Evolutionary conservation across 2,888 invertebrate species (phyloP), one percentile per base, ranked within the genome.

Genomic region (Hofmannophila pseudospretella): DNA sequence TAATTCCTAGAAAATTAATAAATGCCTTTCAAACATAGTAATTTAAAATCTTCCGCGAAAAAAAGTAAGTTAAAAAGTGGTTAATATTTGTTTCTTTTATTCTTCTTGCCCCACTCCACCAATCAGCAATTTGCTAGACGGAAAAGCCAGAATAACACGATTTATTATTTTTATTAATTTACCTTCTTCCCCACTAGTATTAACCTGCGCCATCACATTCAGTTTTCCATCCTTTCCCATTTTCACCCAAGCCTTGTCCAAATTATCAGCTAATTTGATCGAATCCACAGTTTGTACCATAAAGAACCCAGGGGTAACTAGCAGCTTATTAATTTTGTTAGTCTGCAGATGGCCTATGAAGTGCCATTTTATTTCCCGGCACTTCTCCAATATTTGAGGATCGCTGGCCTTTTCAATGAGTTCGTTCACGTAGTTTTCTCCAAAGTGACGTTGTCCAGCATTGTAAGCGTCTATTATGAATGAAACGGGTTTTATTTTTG

Each of bases 391-490:
- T 41, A 98, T 90, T 56, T 90, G 74, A 4, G 89, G 76, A 67
- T 93, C 88, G 25, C 67, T 84, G 2, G 93, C 91, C 76, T 98
- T 98, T 27, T 95, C 94, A 4, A 90, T 89, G 9, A 99, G 70
- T 77, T 96, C 96, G 58, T 94, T 92, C 1, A 98, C 96, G 80
- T 99, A 99, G 75, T 99, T 99, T 78, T 99, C 98, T 7, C 99
- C 99, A 81, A 99, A 99, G 79, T 97, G 91, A 44, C 93, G 89
- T 62, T 98, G 98, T 0, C 98, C 98, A 39, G 88, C 90, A 43
- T 93, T 88, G 63, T 99, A 99, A 0, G 97, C 96, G 48, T 93
- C 90, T 19, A 96, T 87, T 11, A 99, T 91, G 38, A 91, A 67
- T 44, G 94, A 89, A 1, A 88, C 88, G 1, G 98, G 95, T 73